These are phyloP conservation scores for Tenthredo mesomela DNA, from an alignment of 2,888 invertebrate genomes.

Conservation along the genomic window DNA sequence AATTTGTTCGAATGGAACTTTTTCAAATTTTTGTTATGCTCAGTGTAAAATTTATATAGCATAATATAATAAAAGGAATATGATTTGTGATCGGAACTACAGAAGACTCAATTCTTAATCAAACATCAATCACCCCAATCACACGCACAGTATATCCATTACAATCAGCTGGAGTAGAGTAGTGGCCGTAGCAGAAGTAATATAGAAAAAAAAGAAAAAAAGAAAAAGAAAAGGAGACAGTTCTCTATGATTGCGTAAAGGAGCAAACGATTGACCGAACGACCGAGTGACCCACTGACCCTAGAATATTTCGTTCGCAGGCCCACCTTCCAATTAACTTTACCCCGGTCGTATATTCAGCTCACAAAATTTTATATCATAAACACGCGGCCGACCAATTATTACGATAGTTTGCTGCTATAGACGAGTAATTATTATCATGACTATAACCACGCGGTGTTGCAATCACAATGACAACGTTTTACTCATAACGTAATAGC, in stretches of 20 bases:
- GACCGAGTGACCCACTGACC: conserved; percentile 31
- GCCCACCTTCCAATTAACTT: conserved; percentile 42
- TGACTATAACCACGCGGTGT: conserved; percentile 31
- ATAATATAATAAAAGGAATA: conserved; percentile 48
- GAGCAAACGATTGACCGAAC: conserved; percentile 25
- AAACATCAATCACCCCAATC: background rate
- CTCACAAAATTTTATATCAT: conserved; percentile 41
- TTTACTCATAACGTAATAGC: background rate
- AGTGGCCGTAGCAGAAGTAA: background rate
- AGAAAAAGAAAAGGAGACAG: background rate
- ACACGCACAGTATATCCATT: background rate
- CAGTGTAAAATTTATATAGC: conserved; percentile 47
- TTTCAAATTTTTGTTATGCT: conserved; percentile 44
- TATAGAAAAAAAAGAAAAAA: background rate
- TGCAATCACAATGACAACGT: conserved; percentile 27
- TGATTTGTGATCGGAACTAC: conserved; percentile 22
- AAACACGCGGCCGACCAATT: conserved; percentile 30
- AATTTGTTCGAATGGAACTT: conserved; percentile 19
- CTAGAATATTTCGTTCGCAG: conserved; percentile 20
- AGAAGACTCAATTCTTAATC: background rate
- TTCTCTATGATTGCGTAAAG: conserved; percentile 30
- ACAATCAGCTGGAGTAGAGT: background rate
- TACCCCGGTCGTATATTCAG: background rate
- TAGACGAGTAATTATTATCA: conserved; percentile 39
- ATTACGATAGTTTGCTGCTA: conserved; percentile 12